Percentiles rank a stretch among this genome's conserved stretches.
Conservation (phyloP, 2,888 invertebrate species). For the Drosophila fulvimacula region DNA sequence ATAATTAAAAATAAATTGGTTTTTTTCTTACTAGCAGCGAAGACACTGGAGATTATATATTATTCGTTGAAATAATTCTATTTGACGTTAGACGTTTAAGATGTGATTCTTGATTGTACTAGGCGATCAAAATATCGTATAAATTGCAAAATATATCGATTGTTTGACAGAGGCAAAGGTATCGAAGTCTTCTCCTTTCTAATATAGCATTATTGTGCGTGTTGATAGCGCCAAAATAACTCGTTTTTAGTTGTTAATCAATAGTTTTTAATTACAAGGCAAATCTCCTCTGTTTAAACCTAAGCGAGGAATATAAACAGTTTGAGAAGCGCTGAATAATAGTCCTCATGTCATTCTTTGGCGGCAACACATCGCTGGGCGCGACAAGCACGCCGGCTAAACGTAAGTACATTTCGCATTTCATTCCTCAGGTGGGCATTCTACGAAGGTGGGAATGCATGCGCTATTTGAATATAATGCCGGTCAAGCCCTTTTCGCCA, state of each 20-base stretch:
- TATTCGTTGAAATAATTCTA: background rate
- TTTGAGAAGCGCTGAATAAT: conserved; percentile 3
- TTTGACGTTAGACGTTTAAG: background rate
- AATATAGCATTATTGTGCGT: conserved; percentile 25
- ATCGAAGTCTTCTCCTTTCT: conserved; percentile 33
- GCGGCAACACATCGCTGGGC: conserved; percentile 85
- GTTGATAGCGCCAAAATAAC: conserved; percentile 59
- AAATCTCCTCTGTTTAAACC: background rate
- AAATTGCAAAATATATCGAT: conserved; percentile 24
- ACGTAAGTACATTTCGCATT: conserved; percentile 85
- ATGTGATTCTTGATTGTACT: background rate
- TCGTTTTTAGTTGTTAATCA: conserved; percentile 43
- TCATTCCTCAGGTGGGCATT: conserved; percentile 26
- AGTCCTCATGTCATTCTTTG: conserved; percentile 83
- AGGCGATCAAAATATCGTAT: background rate
- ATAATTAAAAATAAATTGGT: background rate
- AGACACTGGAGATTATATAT: too few species aligned
- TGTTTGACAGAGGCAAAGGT: background rate
- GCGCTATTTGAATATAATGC: background rate
- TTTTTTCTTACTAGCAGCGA: background rate
- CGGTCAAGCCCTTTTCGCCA: conserved; percentile 66
- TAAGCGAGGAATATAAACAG: conserved; percentile 1
- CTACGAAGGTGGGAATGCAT: background rate
- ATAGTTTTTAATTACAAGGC: conserved; percentile 20
- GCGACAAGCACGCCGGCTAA: conserved; percentile 86